phyloP scores from a whole-genome alignment of 2,888 invertebrate species.

The Globia sparganii region DNA sequence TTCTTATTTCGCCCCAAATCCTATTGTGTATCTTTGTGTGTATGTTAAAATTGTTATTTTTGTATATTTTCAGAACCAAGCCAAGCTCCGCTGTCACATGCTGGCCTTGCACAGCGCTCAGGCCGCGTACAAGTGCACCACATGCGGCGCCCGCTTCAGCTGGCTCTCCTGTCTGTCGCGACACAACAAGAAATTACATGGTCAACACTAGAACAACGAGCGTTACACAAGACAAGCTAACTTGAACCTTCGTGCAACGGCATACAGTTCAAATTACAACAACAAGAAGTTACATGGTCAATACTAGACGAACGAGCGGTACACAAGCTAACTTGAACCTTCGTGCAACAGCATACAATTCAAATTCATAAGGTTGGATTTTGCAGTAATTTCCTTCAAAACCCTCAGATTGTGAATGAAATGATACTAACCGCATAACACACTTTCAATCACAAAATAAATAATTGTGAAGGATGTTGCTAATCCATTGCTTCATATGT shows the following conservation, averaged over 20 bases:
- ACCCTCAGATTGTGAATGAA: no score
- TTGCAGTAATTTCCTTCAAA: no score
- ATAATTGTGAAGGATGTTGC: no score
- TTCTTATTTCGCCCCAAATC: no score
- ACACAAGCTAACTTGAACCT: neutral
- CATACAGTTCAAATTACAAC: neutral
- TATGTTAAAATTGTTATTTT: no score
- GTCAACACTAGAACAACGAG: neutral
- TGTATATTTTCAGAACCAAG: slow-evolving; percentile 71
- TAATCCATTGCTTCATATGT: no score
- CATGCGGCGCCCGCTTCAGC: slow-evolving; percentile 80
- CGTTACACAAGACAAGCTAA: neutral
- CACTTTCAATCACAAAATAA: no score
- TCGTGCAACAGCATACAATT: neutral
- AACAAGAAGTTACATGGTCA: no score
- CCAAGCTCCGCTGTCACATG: slow-evolving; percentile 82
- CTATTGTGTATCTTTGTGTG: no score
- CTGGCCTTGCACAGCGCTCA: slow-evolving; percentile 77
- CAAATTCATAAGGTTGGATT: neutral
- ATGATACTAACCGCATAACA: no score
- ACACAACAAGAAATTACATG: slow-evolving; percentile 77
- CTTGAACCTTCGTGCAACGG: neutral
- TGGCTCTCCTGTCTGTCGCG: slow-evolving; percentile 85
- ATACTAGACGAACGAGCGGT: no score
- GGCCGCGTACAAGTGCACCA: slow-evolving; percentile 75